Conservation (phyloP, 2,888 invertebrate species). For the Hypsopygia costalis region DNA sequence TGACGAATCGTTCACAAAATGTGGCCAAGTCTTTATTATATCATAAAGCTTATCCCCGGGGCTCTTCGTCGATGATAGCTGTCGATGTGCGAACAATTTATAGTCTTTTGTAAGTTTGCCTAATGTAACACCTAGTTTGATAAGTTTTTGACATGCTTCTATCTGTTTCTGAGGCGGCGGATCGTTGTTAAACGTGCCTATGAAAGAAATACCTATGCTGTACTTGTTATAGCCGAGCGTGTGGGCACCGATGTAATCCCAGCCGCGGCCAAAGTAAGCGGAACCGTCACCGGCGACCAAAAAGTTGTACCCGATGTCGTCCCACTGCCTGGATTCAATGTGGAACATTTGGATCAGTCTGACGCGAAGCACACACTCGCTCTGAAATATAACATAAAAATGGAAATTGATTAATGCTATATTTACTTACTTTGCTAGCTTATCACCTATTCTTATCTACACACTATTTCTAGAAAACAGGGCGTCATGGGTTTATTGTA, state of each 20-base stretch:
- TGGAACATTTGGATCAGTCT: constrained; percentile 84
- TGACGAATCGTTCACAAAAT: constrained; percentile 72
- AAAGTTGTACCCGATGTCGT: constrained; percentile 89
- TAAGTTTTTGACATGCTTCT: constrained; percentile 81
- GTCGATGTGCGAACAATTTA: constrained; percentile 84
- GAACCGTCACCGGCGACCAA: constrained; percentile 89
- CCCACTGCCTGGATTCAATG: constrained; percentile 82
- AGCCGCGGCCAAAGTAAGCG: constrained; percentile 87
- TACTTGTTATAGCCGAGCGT: constrained; percentile 83
- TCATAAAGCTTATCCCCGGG: constrained; percentile 84
- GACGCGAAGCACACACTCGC: constrained; percentile 80
- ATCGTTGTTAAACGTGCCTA: constrained; percentile 84
- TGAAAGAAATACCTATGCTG: constrained; percentile 86
- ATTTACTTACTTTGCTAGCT: too few relatives aligned
- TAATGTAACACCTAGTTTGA: constrained; percentile 80
- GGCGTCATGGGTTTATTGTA: too few relatives aligned
- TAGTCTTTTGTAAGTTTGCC: constrained; percentile 83
- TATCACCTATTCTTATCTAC: too few relatives aligned
- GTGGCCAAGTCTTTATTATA: constrained; percentile 84
- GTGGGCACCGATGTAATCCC: constrained; percentile 87
- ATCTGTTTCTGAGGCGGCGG: constrained; percentile 77
- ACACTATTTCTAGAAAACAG: too few relatives aligned
- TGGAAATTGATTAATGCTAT: too few relatives aligned
- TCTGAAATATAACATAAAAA: constrained; percentile 48
- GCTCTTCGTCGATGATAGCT: constrained; percentile 83